Conservation (phyloP, 2,888 invertebrate genomes). For the Xestoiulus laeticollis region DNA sequence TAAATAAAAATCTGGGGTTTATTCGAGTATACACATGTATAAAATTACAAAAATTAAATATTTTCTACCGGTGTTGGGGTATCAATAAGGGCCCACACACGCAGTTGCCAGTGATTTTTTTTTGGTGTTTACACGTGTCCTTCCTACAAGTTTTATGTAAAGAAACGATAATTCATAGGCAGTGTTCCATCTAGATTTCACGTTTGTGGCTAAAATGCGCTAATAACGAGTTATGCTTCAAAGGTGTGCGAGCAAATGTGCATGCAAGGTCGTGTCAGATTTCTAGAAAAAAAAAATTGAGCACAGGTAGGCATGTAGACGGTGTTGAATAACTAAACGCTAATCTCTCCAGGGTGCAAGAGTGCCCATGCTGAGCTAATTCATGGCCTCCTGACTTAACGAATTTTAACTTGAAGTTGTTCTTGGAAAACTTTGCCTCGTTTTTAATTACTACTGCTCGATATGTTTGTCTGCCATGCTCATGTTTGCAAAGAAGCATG, state of each 20-base stretch:
- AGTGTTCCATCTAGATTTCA: not conserved
- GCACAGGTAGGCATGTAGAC: conserved; percentile 11
- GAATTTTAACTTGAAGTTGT: not conserved
- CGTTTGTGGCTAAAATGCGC: conserved; percentile 7
- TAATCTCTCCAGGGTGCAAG: conserved; percentile 8
- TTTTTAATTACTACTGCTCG: not conserved
- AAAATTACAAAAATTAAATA: no score
- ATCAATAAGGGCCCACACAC: not conserved
- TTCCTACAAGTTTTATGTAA: not conserved
- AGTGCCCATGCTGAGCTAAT: conserved; percentile 5
- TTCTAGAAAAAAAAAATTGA: not conserved
- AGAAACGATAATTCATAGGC: conserved; percentile 2
- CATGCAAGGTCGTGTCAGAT: conserved; percentile 14
- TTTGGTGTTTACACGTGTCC: not conserved
- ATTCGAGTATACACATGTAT: no score
- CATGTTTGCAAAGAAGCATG: no score
- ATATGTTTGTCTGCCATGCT: not conserved
- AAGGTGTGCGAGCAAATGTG: not conserved
- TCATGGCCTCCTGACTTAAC: conserved; percentile 2
- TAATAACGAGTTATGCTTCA: conserved; percentile 23
- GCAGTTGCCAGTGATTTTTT: not conserved
- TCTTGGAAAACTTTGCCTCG: not conserved
- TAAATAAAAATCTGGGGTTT: no score
- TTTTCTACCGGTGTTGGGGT: not conserved
- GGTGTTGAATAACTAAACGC: conserved; percentile 37